Base-by-base conservation (phyloP, 92 coral and sea anemone species). In the Heliopora coerulea region DNA sequence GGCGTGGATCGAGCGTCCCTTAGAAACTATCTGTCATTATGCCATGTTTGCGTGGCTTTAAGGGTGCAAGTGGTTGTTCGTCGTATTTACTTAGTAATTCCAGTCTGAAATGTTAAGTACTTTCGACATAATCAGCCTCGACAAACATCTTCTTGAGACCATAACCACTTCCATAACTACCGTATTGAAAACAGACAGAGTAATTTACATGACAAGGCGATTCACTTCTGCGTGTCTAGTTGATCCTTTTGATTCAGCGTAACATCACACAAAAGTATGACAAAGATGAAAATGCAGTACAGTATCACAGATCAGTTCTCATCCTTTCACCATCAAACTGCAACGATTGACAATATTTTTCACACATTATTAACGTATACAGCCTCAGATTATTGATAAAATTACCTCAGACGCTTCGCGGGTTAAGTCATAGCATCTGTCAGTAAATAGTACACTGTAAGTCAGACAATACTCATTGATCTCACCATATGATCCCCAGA, bases 401-500 rank as follows among this genome's bases (percentile, higher is more conserved):
- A 19, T 61, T 31, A 3, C 2, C 18, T 18, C 70, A 37, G 52
- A 63, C 70, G 37, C 34, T 9, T 30, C 20, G 72, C 12, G 32
- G 12, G 58, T 13, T 15, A 18, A 67, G 25, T 35, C n/a, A 13
- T 21, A 39, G 21, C 59, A 67, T 20, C 74, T 67, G 59, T 67
- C 37, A 44, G 40, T 29, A 67, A 67, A 67, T 48, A 44, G 5
- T 35, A 21, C 40, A 21, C 33, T 25, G 25, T 44, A 39, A 44
- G 74, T 67, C 48, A 44, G 42, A 67, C 74, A 67, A 67, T 44
- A 13, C 74, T 44, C 30, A 26, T 19, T 67, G 48, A 67, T 67
- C 33, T 67, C 19, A 44, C 14, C 59, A 25, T 54, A 40, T 12
- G 12, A 56, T 1, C 54, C 15, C n/a, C 52, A 8, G 15, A 46